Evolutionary conservation across 2,113 vertebrate genomes (phyloP).

Genomic region (Hemiprocne comata): DNA sequence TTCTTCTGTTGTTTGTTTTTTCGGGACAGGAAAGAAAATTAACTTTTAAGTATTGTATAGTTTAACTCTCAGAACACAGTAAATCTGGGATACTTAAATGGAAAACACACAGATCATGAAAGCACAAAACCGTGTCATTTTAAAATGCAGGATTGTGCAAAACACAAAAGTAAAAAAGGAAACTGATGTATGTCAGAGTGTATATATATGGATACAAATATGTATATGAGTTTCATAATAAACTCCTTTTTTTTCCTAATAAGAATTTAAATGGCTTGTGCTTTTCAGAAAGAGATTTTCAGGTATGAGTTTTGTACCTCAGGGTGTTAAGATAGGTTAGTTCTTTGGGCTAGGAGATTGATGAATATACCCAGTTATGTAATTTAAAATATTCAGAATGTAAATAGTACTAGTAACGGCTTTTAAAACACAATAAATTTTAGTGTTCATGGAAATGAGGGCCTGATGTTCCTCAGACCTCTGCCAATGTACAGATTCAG

Average conservation of each 20-base stretch:
- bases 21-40: constrained; percentile 56
- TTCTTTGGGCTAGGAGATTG: not conserved
- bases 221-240: not conserved
- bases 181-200: not conserved
- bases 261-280: not conserved
- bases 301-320: not conserved
- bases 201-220: not conserved
- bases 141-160: not conserved
- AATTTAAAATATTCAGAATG: not conserved
- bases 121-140: not conserved
- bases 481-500: not conserved
- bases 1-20: constrained; percentile 71
- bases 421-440: not conserved
- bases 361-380: not conserved
- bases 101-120: constrained; percentile 15
- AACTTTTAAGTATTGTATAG: constrained; percentile 47
- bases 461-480: not conserved
- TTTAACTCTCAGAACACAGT: constrained; percentile 27
- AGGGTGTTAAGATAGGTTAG: not conserved
- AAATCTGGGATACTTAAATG: not conserved
- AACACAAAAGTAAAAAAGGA: not conserved
- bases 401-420: not conserved
- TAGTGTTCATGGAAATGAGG: not conserved
- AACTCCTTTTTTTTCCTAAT: not conserved
- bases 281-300: not conserved